These are phyloP conservation scores for Drosophila mayri DNA, from an alignment of 1,140 invertebrate genomes.

Conservation along the genomic window DNA sequence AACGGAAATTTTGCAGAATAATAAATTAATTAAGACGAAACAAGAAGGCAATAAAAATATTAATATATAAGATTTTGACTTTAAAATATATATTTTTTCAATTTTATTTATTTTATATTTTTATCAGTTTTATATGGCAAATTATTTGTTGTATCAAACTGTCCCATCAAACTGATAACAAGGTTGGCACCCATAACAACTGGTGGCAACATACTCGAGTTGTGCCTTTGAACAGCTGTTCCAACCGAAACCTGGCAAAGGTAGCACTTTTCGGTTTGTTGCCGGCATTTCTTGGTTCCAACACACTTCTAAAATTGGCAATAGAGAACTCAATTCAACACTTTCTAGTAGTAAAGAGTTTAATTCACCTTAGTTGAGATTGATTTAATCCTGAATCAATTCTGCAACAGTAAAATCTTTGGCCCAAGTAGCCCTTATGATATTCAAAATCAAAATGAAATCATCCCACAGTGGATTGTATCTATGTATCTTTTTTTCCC, in stretches of 20 bases:
- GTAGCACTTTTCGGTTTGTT: not conserved
- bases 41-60: no score
- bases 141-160: not conserved
- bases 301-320: not conserved
- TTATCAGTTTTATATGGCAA: no score
- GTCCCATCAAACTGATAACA: conserved; percentile 18
- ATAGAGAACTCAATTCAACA: not conserved
- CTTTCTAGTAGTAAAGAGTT: not conserved
- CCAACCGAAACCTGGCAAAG: not conserved
- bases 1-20: no score
- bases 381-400: no score
- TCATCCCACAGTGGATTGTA: no score
- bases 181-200: conserved; percentile 8
- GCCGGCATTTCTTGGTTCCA: conserved; percentile 12
- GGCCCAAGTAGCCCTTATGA: no score
- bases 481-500: not conserved
- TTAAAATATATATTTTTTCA: no score
- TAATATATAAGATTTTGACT: no score
- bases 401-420: no score
- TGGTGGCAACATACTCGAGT: conserved; percentile 12
- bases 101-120: not conserved
- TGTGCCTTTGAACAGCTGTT: conserved; percentile 21
- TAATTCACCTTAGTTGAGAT: not conserved
- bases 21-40: no score
- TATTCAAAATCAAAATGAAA: no score